A percentile compares a stretch with the other conserved stretches of the same genome.
Evolutionary conservation across 1,140 invertebrate species (phyloP).

Genomic region (Lepidurus couesii): DNA sequence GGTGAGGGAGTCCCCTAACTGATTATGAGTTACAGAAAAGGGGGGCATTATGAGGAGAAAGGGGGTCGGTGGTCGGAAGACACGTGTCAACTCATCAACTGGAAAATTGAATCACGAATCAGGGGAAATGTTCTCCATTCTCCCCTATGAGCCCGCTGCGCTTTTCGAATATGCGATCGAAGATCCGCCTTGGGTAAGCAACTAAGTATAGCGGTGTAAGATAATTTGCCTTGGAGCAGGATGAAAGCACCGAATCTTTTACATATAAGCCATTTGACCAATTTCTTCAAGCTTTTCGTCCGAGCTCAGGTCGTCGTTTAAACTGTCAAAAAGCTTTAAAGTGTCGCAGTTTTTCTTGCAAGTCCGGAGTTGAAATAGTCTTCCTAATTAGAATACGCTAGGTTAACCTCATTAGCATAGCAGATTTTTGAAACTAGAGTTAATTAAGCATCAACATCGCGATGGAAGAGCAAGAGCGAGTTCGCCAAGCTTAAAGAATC

Average conservation of each 20-base stretch:
- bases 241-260: neutral
- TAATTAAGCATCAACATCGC: neutral
- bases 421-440: neutral
- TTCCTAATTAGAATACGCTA: neutral
- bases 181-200: no score
- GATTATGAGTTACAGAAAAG: slow-evolving; percentile 6
- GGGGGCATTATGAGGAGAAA: neutral
- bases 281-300: no score
- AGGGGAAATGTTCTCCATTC: neutral
- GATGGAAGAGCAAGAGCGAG: neutral
- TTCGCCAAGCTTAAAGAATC: neutral
- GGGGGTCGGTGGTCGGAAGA: no score
- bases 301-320: no score
- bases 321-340: no score
- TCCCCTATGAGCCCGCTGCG: neutral
- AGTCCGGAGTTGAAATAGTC: neutral
- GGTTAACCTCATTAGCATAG: neutral
- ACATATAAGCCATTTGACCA: no score
- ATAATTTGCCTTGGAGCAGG: neutral
- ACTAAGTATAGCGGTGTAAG: neutral
- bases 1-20: neutral
- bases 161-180: no score
- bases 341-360: neutral
- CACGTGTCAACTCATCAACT: neutral
- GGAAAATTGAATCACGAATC: neutral